These are phyloP conservation scores for Gallirallus australis DNA, from an alignment of 2,797 vertebrate species.

Conservation along the genomic window DNA sequence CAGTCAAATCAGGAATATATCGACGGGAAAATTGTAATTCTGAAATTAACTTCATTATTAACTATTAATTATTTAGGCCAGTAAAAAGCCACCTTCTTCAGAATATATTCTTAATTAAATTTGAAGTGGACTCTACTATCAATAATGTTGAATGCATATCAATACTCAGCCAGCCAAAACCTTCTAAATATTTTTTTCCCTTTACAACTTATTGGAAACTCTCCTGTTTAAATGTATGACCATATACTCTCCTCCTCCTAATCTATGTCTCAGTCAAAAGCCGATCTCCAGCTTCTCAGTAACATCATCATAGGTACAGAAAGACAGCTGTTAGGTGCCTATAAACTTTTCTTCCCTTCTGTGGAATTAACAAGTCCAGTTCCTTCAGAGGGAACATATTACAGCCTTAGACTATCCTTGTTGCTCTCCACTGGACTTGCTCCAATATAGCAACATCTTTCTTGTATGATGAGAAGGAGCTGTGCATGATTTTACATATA, in stretches of 20 bases:
- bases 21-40: no score
- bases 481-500: background rate
- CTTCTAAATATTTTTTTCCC: background rate
- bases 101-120: background rate
- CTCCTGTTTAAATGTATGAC: background rate
- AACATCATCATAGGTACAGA: rapidly evolving
- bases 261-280: background rate
- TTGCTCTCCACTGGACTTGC: background rate
- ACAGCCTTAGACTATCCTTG: background rate
- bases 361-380: background rate
- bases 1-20: background rate
- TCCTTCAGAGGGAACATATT: background rate
- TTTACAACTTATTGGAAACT: background rate
- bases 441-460: background rate
- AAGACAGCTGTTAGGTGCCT: background rate
- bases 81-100: background rate
- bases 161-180: background rate
- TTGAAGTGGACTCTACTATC: background rate
- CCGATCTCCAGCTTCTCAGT: background rate
- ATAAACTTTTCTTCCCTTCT: background rate
- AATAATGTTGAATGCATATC: background rate
- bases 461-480: no score
- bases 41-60: background rate
- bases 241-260: background rate
- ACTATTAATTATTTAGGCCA: background rate